phyloP scores from a whole-genome alignment of 2,888 invertebrate genomes.

The Diarsia dahlii region DNA sequence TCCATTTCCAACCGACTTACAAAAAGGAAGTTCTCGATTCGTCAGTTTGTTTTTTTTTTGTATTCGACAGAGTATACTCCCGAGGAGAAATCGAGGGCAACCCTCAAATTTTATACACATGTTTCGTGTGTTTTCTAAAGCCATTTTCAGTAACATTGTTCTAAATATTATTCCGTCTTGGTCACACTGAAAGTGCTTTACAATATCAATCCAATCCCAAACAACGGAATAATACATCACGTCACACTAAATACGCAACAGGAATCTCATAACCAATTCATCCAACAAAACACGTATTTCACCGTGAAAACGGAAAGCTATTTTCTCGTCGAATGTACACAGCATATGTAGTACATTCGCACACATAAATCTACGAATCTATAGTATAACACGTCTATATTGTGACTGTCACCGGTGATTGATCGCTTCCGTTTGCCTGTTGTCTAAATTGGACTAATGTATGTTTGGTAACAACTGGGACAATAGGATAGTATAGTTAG shows the following conservation, averaged over 20 bases:
- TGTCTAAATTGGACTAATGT: constrained; percentile 77
- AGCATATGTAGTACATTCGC: constrained; percentile 47
- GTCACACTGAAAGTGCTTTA: neutral
- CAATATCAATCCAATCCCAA: neutral
- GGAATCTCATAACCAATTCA: constrained; percentile 30
- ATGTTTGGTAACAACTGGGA: constrained; percentile 69
- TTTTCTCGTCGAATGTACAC: constrained; percentile 45
- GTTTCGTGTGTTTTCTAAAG: too few relatives aligned
- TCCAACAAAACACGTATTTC: constrained; percentile 31
- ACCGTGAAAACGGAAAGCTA: constrained; percentile 50
- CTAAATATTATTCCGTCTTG: too few relatives aligned
- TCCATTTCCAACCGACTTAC: too few relatives aligned
- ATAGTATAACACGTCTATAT: constrained; percentile 69
- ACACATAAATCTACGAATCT: constrained; percentile 65
- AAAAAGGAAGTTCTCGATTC: too few relatives aligned
- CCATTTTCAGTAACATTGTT: too few relatives aligned
- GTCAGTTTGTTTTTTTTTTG: too few relatives aligned
- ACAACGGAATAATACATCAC: constrained; percentile 30
- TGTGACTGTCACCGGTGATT: constrained; percentile 79
- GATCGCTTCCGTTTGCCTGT: constrained; percentile 78
- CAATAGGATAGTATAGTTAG: constrained; percentile 56
- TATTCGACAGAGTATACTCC: too few relatives aligned
- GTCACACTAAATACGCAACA: constrained; percentile 23
- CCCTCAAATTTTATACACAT: too few relatives aligned
- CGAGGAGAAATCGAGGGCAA: too few relatives aligned